phyloP scores from a whole-genome alignment of 2,113 vertebrate genomes.

The Aythya baeri region DNA sequence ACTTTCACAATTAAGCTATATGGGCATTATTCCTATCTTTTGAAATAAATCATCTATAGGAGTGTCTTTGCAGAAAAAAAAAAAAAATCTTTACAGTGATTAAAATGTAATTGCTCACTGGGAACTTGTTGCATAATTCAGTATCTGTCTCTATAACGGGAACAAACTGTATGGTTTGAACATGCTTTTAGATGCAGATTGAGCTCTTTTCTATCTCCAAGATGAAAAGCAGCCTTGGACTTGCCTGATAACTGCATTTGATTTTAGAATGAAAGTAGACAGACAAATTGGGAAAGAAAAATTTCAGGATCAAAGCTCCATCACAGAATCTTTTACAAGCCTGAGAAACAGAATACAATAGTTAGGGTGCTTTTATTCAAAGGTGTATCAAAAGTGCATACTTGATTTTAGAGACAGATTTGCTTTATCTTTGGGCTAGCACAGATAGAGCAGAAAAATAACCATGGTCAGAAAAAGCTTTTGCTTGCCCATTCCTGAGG shows the following conservation, averaged over 20 bases:
- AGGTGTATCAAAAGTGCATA: constrained; percentile 35
- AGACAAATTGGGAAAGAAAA: constrained; percentile 42
- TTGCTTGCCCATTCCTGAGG: neutral
- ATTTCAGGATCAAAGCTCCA: constrained; percentile 61
- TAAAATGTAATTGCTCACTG: constrained; percentile 57
- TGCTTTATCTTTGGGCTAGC: constrained; percentile 22
- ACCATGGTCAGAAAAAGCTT: neutral
- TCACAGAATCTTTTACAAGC: constrained; percentile 39
- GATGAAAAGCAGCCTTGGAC: constrained; percentile 60
- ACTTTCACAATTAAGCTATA: constrained; percentile 5
- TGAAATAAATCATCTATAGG: constrained; percentile 35
- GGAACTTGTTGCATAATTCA: constrained; percentile 49
- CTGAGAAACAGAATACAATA: constrained; percentile 42
- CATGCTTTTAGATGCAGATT: constrained; percentile 64
- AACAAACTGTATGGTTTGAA: constrained; percentile 42
- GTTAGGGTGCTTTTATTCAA: constrained; percentile 43
- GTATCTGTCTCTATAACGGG: constrained; percentile 46
- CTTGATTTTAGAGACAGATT: constrained; percentile 48
- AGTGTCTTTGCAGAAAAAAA: neutral
- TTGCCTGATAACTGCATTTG: constrained; percentile 44
- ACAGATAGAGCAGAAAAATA: constrained; percentile 1
- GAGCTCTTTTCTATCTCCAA: constrained; percentile 28
- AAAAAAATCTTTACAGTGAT: constrained; percentile 55
- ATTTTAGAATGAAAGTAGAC: constrained; percentile 56
- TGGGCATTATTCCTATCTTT: constrained; percentile 10